A percentile compares a stretch with the other conserved stretches of the same genome.
These are phyloP conservation scores for Hippopotamyrus pictus DNA, from an alignment of 2,797 vertebrate species.

Conservation along the genomic window DNA sequence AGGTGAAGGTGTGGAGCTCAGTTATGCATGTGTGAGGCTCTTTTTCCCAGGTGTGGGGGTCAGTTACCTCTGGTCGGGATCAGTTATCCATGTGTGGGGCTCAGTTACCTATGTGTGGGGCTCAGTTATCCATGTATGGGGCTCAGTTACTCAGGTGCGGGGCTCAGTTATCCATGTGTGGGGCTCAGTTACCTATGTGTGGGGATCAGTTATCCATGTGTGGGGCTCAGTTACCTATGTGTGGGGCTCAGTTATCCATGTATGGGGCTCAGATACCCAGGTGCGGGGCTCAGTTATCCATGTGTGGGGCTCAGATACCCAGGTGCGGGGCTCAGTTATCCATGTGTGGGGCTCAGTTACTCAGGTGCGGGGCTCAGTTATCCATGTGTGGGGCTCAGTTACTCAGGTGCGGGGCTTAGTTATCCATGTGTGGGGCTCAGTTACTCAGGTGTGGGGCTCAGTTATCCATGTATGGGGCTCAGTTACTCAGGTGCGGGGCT, in stretches of 20 bases:
- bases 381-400: not conserved
- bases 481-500: not conserved
- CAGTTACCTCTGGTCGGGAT: too few relatives aligned
- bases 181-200: not conserved
- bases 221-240: not conserved
- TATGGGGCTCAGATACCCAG: not conserved
- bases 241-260: not conserved
- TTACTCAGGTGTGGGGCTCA: too few relatives aligned
- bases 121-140: not conserved
- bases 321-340: not conserved
- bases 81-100: not conserved
- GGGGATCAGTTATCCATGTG: not conserved
- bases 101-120: not conserved
- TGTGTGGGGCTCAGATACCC: not conserved
- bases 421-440: too few relatives aligned
- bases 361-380: not conserved
- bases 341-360: too few relatives aligned
- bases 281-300: not conserved
- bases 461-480: too few relatives aligned
- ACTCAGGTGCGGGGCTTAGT: too few relatives aligned
- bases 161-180: not conserved
- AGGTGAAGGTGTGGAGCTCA: too few relatives aligned
- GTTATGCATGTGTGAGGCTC: too few relatives aligned
- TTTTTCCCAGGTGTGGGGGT: not conserved
- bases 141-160: not conserved